phyloP scores from a whole-genome alignment of 1,140 invertebrate genomes.

The Drosophila pandora region DNA sequence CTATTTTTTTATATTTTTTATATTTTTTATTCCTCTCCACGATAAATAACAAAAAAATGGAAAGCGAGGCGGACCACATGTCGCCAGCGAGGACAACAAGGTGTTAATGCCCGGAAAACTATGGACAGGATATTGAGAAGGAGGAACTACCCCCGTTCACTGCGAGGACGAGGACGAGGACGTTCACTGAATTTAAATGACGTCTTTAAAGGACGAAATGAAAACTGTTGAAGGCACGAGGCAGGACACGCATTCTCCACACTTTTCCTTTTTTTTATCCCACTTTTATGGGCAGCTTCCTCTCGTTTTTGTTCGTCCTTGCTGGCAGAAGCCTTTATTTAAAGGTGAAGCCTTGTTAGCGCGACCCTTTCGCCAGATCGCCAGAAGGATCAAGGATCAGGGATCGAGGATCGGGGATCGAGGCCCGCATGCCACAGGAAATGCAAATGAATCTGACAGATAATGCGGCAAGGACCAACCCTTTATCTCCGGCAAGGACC shows the following conservation, averaged over 20 bases:
- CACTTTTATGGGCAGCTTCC: constrained; percentile 47
- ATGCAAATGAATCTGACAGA: constrained; percentile 82
- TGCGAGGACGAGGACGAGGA: constrained; percentile 13
- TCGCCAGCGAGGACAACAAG: constrained; percentile 75
- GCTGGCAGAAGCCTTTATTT: constrained; percentile 10
- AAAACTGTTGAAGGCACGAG: constrained; percentile 49
- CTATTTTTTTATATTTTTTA: constrained; percentile 4
- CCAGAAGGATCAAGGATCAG: constrained; percentile 11
- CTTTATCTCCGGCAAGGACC: constrained; percentile 6
- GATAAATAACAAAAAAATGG: constrained; percentile 43
- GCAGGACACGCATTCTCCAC: constrained; percentile 53
- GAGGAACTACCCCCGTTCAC: constrained; percentile 51
- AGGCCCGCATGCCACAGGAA: constrained; percentile 58
- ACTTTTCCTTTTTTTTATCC: constrained; percentile 65
- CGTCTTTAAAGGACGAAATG: constrained; percentile 50
- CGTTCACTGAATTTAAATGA: constrained; percentile 76
- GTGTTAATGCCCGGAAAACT: constrained; percentile 70
- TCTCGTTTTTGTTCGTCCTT: constrained; percentile 4
- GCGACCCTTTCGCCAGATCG: constrained; percentile 45
- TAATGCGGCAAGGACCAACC: constrained; percentile 49
- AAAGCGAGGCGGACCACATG: constrained; percentile 45
- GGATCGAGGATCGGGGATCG: constrained; percentile 18
- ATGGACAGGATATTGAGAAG: neutral
- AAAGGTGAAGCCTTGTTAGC: constrained; percentile 61
- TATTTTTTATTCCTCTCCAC: constrained; percentile 7